These are phyloP conservation scores for Lycaena phlaeas DNA, from an alignment of 2,888 invertebrate species.

Conservation along the genomic window DNA sequence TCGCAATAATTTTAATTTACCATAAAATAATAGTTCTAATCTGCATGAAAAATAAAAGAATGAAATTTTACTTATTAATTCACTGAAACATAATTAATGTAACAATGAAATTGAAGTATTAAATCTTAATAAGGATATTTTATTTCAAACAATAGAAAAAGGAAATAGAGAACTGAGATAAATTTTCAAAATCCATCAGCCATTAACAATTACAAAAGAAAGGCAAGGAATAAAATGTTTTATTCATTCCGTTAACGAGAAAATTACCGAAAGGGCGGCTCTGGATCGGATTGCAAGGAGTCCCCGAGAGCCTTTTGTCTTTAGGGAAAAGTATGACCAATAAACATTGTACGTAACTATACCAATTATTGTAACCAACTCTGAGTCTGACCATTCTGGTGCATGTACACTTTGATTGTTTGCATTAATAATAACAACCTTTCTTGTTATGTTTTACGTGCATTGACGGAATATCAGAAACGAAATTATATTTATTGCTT, in stretches of 20 bases:
- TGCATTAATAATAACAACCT: neutral
- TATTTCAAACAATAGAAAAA: slow-evolving; percentile 35
- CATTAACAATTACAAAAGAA: slow-evolving; percentile 71
- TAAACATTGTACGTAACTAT: slow-evolving; percentile 54
- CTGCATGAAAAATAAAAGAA: too few relatives aligned
- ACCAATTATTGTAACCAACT: slow-evolving; percentile 56
- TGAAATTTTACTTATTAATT: too few relatives aligned
- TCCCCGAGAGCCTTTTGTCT: slow-evolving; percentile 60
- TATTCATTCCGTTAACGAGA: slow-evolving; percentile 72
- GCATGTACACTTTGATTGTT: neutral
- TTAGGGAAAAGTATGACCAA: slow-evolving; percentile 59
- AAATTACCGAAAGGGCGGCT: slow-evolving; percentile 67
- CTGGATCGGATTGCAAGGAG: slow-evolving; percentile 63
- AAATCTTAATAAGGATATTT: slow-evolving; percentile 4
- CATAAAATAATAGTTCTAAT: too few relatives aligned
- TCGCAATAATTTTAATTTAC: too few relatives aligned
- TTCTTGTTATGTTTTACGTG: too few relatives aligned
- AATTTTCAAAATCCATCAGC: slow-evolving; percentile 67
- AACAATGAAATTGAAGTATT: slow-evolving; percentile 10
- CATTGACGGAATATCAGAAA: too few relatives aligned
- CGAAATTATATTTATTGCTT: too few relatives aligned
- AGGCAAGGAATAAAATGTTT: slow-evolving; percentile 71
- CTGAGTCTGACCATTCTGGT: slow-evolving; percentile 21
- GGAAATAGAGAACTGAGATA: slow-evolving; percentile 48
- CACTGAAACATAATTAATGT: too few relatives aligned